Evolutionary conservation across 2,797 vertebrate genomes (phyloP), one percentile per base, ranked within the genome.

Genomic region (Labeo calbasu): DNA sequence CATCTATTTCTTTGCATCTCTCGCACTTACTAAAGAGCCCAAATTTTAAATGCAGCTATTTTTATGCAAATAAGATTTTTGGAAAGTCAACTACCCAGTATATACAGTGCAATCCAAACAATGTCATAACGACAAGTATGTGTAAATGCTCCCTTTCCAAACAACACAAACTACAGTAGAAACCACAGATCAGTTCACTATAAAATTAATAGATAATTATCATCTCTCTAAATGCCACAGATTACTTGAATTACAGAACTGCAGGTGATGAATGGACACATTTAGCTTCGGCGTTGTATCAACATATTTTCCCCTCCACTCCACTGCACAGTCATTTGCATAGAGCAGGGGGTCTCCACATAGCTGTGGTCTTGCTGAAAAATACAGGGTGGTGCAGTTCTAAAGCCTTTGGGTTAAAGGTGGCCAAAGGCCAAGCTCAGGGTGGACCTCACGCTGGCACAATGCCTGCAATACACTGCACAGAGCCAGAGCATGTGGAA

Each of bases 401-500:
- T 89, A 86, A 92, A 92, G 91, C 89, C 85, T 83, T 84, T 90
- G 89, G 91, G 90, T 91, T 87, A 84, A 90, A 88, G 86, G 23
- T 89, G 84, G 91, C 89, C 63, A 68, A 51, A 51, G 86, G 91
- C 92, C 92, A 92, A 86, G 55, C 88, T 75, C 78, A 88, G 90
- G 88, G 89, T 59, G 85, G 89, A 90, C 89, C 88, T 88, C 81
- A 65, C 51, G 85, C 88, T 94, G 94, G 92, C 92, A 90, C 63
- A 17, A 6, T 83, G 88, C 75, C 83, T 25, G 73, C 88, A 85
- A 84, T 87, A 89, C 90, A 86, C 89, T 84, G 21, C 57, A 55
- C 36, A 77, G 84, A 59, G 71, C 89, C 90, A 89, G 88, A 91
- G 89, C 93, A 93, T 94, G 93, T 95, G 94, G 94, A 95, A 94